Percentiles rank a stretch among this genome's conserved stretches.
These are phyloP conservation scores for Cryptocephalus primarius DNA, from an alignment of 2,888 invertebrate genomes.

Conservation along the genomic window DNA sequence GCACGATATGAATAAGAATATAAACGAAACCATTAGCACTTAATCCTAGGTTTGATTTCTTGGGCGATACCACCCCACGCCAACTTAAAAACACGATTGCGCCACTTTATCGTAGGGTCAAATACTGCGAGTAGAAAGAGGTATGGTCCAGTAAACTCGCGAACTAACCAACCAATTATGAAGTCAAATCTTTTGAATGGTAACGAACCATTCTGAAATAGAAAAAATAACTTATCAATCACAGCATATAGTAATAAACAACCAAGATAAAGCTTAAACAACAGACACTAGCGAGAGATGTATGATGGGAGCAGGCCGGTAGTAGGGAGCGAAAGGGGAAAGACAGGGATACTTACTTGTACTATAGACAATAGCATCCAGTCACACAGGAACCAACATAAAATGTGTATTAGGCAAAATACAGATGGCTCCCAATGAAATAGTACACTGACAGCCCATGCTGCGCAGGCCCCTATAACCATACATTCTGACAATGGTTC, in stretches of 20 bases:
- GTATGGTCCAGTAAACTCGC: conserved; percentile 84
- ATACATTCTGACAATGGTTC: conserved; percentile 96
- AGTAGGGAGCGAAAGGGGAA: too few relatives aligned
- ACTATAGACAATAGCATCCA: conserved; percentile 84
- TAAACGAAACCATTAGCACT: conserved; percentile 37
- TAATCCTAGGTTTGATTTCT: conserved; percentile 67
- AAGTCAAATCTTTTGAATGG: conserved; percentile 92
- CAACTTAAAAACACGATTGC: conserved; percentile 80
- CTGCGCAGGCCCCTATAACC: conserved; percentile 81
- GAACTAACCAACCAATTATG: conserved; percentile 87
- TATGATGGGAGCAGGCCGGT: too few relatives aligned
- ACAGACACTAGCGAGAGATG: too few relatives aligned
- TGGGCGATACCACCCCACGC: conserved; percentile 95
- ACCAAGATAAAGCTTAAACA: too few relatives aligned
- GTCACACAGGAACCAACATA: conserved; percentile 93
- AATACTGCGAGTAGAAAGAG: conserved; percentile 78
- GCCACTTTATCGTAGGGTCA: conserved; percentile 86
- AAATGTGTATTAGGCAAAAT: conserved; percentile 85
- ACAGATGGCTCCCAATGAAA: conserved; percentile 83
- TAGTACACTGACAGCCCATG: conserved; percentile 74
- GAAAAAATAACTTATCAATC: conserved; percentile 9
- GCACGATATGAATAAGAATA: conserved; percentile 1
- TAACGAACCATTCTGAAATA: conserved; percentile 71
- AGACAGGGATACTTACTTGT: conserved; percentile 55
- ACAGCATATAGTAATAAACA: background rate